These are phyloP conservation scores for Sarcoramphus papa DNA, from an alignment of 2,797 vertebrate genomes.

Conservation along the genomic window DNA sequence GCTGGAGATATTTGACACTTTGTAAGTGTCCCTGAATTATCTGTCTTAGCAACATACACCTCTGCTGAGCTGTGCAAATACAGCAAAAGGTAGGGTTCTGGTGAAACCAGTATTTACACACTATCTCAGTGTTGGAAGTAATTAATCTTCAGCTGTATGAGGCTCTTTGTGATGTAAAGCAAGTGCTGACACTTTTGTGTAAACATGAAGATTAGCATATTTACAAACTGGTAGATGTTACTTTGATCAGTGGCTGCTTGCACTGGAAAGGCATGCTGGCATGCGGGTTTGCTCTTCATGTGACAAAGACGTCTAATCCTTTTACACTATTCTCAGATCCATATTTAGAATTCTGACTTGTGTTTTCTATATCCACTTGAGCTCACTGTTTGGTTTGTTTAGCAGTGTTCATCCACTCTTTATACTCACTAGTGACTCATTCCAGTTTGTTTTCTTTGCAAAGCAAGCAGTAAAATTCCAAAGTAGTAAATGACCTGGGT, in stretches of 20 bases:
- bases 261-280: conserved; percentile 64
- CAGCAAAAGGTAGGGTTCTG: conserved; percentile 46
- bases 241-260: conserved; percentile 74
- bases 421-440: conserved; percentile 61
- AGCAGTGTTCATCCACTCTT: conserved; percentile 59
- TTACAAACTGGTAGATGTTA: conserved; percentile 74
- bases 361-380: conserved; percentile 73
- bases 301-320: conserved; percentile 76
- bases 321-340: conserved; percentile 76
- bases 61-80: conserved; percentile 57
- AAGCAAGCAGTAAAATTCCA: conserved; percentile 74
- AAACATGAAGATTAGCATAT: conserved; percentile 80
- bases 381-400: conserved; percentile 69
- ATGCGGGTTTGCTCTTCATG: conserved; percentile 63
- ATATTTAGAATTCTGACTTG: conserved; percentile 76
- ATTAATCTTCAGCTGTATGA: conserved; percentile 68
- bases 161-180: conserved; percentile 74
- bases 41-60: conserved; percentile 27
- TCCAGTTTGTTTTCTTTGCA: conserved; percentile 68
- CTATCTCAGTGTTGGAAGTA: conserved; percentile 71
- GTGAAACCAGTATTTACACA: conserved; percentile 64
- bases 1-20: conserved; percentile 27
- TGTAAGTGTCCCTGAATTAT: not conserved
- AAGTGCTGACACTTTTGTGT: conserved; percentile 74
- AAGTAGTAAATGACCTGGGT: conserved; percentile 86